These are phyloP conservation scores for Kradibia gibbosae DNA, from an alignment of 1,140 invertebrate species.

Conservation along the genomic window DNA sequence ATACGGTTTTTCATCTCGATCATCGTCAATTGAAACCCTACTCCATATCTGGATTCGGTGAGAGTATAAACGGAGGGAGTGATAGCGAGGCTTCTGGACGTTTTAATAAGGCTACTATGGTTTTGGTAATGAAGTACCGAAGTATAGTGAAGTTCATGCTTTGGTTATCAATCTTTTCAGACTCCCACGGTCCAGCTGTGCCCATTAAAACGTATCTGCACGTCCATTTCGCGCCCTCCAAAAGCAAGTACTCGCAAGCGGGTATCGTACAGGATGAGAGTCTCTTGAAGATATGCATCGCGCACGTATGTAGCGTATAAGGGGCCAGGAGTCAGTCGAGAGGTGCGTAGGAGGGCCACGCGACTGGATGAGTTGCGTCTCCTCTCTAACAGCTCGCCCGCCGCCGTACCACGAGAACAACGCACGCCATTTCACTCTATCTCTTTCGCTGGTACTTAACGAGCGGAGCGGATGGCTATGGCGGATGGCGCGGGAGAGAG, in stretches of 20 bases:
- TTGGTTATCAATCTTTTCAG: not conserved
- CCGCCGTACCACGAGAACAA: not conserved
- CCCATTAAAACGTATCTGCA: not conserved
- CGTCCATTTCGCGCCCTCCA: not conserved
- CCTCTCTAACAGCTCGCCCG: not conserved
- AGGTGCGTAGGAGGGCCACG: constrained; percentile 50
- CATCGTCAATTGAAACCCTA: no score
- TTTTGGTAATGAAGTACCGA: no score
- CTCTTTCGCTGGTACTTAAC: not conserved
- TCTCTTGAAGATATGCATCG: not conserved
- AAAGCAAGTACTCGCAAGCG: no score
- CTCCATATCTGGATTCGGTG: no score
- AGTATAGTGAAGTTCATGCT: not conserved
- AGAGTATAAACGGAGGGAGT: no score
- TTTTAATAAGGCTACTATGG: no score
- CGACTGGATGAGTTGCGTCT: constrained; percentile 44
- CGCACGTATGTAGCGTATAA: constrained; percentile 7
- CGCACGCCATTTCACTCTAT: not conserved
- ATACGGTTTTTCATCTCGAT: no score
- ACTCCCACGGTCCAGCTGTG: not conserved
- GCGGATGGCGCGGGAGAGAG: constrained; percentile 2
- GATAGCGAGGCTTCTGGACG: no score
- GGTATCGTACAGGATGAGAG: not conserved
- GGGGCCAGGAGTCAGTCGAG: constrained; percentile 18
- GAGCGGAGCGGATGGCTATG: no score